Conservation (phyloP, 64 coral and sea anemone species). For the Actinia tenebrosa region DNA sequence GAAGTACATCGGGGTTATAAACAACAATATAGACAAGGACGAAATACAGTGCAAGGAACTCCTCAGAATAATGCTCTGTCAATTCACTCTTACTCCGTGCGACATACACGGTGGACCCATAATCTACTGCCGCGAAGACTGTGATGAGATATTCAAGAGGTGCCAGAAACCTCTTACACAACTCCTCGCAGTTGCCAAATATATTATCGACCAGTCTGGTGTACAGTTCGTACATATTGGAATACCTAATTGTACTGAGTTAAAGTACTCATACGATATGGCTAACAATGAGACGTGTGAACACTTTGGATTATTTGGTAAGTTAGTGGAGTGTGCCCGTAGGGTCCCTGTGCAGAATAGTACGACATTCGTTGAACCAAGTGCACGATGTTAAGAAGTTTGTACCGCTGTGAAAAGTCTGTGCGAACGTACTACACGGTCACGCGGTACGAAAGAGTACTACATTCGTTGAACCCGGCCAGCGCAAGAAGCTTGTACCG, state of each 20-base stretch:
- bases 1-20: slow-evolving; percentile 26
- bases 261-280: slow-evolving; percentile 37
- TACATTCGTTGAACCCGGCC: too few relatives aligned
- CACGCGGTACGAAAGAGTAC: too few relatives aligned
- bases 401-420: too few relatives aligned
- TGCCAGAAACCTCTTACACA: slow-evolving; percentile 57
- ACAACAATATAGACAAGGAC: slow-evolving; percentile 29
- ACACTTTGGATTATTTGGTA: slow-evolving; percentile 86
- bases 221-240: slow-evolving; percentile 57
- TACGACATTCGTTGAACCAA: too few relatives aligned
- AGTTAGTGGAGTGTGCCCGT: background rate
- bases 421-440: too few relatives aligned
- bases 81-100: slow-evolving; percentile 56
- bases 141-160: slow-evolving; percentile 52
- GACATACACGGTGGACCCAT: slow-evolving; percentile 22
- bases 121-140: slow-evolving; percentile 65
- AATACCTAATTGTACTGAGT: slow-evolving; percentile 60
- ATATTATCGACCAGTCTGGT: slow-evolving; percentile 19
- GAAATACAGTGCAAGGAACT: slow-evolving; percentile 41
- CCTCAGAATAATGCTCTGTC: slow-evolving; percentile 41
- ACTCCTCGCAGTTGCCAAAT: slow-evolving; percentile 70
- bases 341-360: too few relatives aligned
- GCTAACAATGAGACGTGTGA: slow-evolving; percentile 35
- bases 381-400: too few relatives aligned
- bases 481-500: too few relatives aligned